Base-by-base conservation (phyloP, 1,140 invertebrate species). In the Anagrus nilaparvatae region DNA sequence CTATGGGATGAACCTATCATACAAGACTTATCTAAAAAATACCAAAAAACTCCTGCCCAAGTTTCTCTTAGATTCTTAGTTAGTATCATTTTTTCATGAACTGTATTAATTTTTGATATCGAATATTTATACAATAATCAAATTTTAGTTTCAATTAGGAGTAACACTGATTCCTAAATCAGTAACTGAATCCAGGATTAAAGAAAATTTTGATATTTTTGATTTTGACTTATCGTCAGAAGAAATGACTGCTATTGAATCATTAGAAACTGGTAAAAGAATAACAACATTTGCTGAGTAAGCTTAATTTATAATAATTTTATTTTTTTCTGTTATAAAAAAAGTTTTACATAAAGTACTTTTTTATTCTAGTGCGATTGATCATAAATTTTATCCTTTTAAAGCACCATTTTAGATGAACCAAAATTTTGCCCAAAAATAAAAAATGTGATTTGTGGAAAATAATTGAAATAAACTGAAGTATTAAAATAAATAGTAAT, bases 141-240 rank as follows among this genome's bases (percentile, higher is more conserved):
- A 34, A 4, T 45, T 45, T 3, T 27, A 62, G 61, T 20, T 54
- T 3, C 57, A 65, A 39, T 41, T 53, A 27, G 61, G 53, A 18
- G 48, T 55, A 17, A 48, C 47, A 1, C 48, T 78, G 0, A 82
- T 90, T 48, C 84, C 87, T 2, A 89, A 90, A 54, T 85, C 82
- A 1, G 73, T 78, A 3, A 84, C 76, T 42, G 71, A 77, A 48
- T 52, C 64, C 1, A 71, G 85, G 30, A 77, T 90, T 13, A 68
- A 70, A 6, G 71, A 84, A 44, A 91, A 91, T 53, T 75, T 84
- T 29, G 57, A 81, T 23, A 60, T 85, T 18, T 85, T 84, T 54
- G 79, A 86, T 60, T 87, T 87, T 56, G 58, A 70, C 38, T 56
- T 87, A 2, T 73, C 71, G 1, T 52, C 65, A 0, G 74, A 78